Percentiles rank a stretch among this genome's conserved stretches.
Evolutionary conservation across 37 sponge, comb jelly and placozoan genomes (phyloP).

Genomic region (Halichondria panicea): DNA sequence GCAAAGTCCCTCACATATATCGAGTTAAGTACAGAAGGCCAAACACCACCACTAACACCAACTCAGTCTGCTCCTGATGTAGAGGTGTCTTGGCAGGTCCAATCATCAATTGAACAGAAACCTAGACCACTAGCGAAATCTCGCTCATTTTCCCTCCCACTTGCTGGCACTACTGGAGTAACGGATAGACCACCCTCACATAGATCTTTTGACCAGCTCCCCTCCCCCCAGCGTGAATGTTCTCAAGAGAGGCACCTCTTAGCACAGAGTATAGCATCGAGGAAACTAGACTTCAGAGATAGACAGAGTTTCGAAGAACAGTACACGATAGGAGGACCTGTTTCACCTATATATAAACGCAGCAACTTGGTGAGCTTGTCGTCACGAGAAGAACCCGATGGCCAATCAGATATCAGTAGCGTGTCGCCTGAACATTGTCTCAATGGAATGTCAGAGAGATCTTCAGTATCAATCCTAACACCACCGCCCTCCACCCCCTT

Average conservation of each 20-base stretch:
- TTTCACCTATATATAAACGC: not conserved
- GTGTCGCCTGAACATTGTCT: slow-evolving; percentile 13
- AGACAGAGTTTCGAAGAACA: not conserved
- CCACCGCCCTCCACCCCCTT: slow-evolving; percentile 57
- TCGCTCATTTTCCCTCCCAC: too few species aligned
- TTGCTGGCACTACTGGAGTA: too few species aligned
- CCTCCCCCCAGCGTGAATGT: not conserved
- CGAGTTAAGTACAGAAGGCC: not conserved
- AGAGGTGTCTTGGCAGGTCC: slow-evolving; percentile 23
- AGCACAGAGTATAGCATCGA: not conserved
- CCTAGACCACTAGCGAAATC: too few species aligned
- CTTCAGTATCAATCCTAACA: not conserved
- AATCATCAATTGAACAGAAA: not conserved
- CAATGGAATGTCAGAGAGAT: not conserved
- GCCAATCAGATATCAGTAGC: slow-evolving; percentile 44
- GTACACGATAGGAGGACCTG: slow-evolving; percentile 1
- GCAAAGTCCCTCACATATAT: slow-evolving; percentile 13
- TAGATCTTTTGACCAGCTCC: not conserved
- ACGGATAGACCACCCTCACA: too few species aligned
- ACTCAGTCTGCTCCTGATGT: not conserved
- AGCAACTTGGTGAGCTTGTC: not conserved
- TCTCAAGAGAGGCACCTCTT: not conserved
- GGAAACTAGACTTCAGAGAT: not conserved
- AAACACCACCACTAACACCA: slow-evolving; percentile 2
- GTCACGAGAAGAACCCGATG: slow-evolving; percentile 51